These are phyloP conservation scores for Tokudaia muenninki DNA, from an alignment of 2,797 vertebrate species.

Conservation along the genomic window DNA sequence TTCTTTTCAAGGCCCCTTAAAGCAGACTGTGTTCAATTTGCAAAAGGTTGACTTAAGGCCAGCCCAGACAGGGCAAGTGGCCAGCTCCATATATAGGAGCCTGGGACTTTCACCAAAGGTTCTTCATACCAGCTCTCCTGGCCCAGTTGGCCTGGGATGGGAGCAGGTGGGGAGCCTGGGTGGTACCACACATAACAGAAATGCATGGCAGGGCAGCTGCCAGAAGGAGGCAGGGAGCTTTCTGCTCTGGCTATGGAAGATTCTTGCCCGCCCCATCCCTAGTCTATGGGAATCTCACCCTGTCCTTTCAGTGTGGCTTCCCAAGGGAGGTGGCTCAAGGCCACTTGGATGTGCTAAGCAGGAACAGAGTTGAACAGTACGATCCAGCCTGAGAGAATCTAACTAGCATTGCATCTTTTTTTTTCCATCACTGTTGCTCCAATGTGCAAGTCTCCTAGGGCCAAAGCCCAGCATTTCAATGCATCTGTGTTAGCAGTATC, in stretches of 20 bases:
- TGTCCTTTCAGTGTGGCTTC: conserved; percentile 2
- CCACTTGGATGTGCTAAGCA: not conserved
- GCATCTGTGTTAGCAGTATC: not conserved
- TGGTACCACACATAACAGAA: not conserved
- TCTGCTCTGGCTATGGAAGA: not conserved
- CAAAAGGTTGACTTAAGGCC: not conserved
- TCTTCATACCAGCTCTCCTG: not conserved
- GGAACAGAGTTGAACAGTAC: not conserved
- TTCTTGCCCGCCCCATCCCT: not conserved
- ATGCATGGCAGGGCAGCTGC: not conserved
- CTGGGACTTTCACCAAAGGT: not conserved
- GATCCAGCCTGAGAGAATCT: conserved; percentile 30
- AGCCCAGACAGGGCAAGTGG: not conserved
- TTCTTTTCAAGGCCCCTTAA: not conserved
- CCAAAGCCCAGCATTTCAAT: not conserved
- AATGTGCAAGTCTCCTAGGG: not conserved
- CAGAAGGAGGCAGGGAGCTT: not conserved
- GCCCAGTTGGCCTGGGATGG: not conserved
- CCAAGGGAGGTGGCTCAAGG: conserved; percentile 27
- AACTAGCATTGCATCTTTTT: not conserved
- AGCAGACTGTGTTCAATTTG: not conserved
- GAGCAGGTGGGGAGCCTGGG: not conserved
- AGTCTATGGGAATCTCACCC: not conserved
- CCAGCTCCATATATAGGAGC: not conserved
- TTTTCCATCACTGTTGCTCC: not conserved